phyloP scores from a whole-genome alignment of 2,888 invertebrate species.

The Chorisops tibialis region DNA sequence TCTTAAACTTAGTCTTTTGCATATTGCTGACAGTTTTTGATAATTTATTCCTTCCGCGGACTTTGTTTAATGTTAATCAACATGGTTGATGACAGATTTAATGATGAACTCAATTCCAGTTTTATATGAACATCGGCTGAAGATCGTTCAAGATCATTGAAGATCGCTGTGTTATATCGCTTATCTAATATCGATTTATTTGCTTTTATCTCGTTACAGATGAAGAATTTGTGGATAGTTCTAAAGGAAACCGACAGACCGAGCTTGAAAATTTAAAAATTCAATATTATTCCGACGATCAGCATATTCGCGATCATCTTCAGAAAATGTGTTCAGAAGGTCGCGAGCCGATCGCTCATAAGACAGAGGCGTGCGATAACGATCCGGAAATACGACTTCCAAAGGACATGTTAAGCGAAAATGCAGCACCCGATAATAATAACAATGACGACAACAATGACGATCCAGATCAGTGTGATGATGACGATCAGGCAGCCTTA shows the following conservation, averaged over 20 bases:
- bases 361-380: conserved; percentile 1
- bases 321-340: conserved; percentile 12
- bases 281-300: no score
- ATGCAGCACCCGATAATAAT: conserved; percentile 24
- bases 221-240: neutral
- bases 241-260: no score
- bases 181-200: neutral
- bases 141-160: neutral
- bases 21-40: conserved; percentile 7
- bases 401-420: conserved; percentile 5
- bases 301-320: no score
- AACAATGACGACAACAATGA: conserved; percentile 24
- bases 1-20: conserved; percentile 1
- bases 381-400: conserved; percentile 3
- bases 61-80: neutral
- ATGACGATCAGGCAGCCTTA: conserved; percentile 41
- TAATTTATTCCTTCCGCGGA: conserved; percentile 14
- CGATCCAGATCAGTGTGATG: conserved; percentile 38
- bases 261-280: no score
- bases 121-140: no score
- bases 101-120: neutral
- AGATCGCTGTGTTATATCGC: neutral
- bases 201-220: neutral
- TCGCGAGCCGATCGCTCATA: neutral
- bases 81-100: neutral